Percentiles rank a stretch among this genome's conserved stretches.
Evolutionary conservation across 2,797 vertebrate genomes (phyloP).

Genomic region (Notolepis coatsorum): DNA sequence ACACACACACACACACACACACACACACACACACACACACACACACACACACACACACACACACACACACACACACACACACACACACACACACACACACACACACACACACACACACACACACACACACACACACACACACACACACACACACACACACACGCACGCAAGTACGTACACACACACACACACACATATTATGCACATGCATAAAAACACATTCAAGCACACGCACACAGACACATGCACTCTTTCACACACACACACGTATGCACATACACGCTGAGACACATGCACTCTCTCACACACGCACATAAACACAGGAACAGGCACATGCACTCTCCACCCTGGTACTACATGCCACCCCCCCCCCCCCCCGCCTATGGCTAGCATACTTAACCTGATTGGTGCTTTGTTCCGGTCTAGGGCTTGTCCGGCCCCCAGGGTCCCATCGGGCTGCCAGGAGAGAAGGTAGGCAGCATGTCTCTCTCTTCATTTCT

Average conservation of each 20-base stretch:
- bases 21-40: constrained; percentile 4
- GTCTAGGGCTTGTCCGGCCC: constrained; percentile 89
- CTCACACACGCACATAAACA: too few relatives aligned
- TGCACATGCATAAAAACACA: too few relatives aligned
- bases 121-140: neutral
- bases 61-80: neutral
- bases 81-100: neutral
- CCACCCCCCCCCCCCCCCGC: neutral
- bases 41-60: constrained; percentile 2
- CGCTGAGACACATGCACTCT: neutral
- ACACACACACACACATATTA: too few relatives aligned
- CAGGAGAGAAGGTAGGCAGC: constrained; percentile 91
- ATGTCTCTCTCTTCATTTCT: constrained; percentile 54
- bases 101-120: constrained; percentile 5
- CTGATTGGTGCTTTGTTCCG: constrained; percentile 65
- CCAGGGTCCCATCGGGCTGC: constrained; percentile 90
- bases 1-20: constrained; percentile 1
- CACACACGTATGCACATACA: neutral
- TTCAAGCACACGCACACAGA: too few relatives aligned
- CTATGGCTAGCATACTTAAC: constrained; percentile 51
- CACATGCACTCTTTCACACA: too few relatives aligned
- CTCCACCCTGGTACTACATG: neutral
- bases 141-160: constrained; percentile 5
- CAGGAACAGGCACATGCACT: neutral
- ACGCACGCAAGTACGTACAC: too few relatives aligned